phyloP scores from a whole-genome alignment of 2,888 invertebrate species.

The Thecophora atra region DNA sequence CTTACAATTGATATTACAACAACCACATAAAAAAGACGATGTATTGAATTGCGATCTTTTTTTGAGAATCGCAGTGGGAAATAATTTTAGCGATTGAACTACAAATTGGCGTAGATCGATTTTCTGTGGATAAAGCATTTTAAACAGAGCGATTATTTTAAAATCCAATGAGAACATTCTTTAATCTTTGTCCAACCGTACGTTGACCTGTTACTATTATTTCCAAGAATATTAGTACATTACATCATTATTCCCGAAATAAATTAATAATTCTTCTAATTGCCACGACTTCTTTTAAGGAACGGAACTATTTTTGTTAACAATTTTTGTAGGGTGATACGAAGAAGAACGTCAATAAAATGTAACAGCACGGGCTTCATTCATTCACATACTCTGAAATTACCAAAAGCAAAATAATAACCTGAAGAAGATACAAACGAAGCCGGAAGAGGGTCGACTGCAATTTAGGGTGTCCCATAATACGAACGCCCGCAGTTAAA shows the following conservation, averaged over 20 bases:
- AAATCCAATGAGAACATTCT: no score
- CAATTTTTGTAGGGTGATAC: conserved; percentile 24
- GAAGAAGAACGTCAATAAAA: not conserved
- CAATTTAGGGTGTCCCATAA: not conserved
- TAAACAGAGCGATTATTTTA: no score
- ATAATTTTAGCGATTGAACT: no score
- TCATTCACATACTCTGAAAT: conserved; percentile 11
- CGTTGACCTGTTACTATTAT: no score
- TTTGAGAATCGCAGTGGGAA: no score
- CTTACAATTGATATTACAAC: no score
- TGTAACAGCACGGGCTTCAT: conserved; percentile 19
- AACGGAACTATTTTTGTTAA: conserved; percentile 23
- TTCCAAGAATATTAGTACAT: not conserved
- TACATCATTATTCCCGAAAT: conserved; percentile 2
- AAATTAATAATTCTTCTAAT: not conserved
- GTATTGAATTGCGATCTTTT: no score
- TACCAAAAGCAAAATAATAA: conserved; percentile 8
- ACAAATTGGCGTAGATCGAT: no score
- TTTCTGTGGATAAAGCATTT: no score
- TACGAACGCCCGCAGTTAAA: conserved; percentile 6
- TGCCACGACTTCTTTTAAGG: not conserved
- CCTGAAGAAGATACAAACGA: not conserved
- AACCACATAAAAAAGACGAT: no score
- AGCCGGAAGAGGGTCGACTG: not conserved
- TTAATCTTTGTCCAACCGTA: no score